Base-by-base conservation (phyloP, 2,113 vertebrate species). In the Xiphias gladius region DNA sequence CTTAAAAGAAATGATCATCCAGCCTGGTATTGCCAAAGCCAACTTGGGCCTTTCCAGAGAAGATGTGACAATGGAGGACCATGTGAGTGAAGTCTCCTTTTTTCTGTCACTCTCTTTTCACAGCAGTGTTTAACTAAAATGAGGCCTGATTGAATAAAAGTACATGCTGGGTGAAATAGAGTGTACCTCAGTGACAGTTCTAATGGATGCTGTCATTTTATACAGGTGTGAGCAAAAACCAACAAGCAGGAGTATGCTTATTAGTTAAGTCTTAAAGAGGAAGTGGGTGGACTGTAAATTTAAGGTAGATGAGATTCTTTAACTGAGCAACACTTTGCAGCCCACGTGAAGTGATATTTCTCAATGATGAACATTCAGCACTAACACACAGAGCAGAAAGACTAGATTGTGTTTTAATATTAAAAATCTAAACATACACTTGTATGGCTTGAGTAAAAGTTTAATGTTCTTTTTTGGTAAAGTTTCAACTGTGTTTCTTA, bases 1-100 rank as follows among this genome's bases (percentile, higher is more conserved):
- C 86, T 90, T 99, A 46, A 97, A 96, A 85, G 98, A 99, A 88
- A 99, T 99, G 98, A 99, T 99, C 82, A 99, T 99, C 77, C 98
- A 99, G 92, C 98, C 98, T 0, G 98, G 98, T 59, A 98, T 99
- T 0, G 97, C 98, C 85, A 99, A 99, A 93, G 98, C 97, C 82
- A 99, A 99, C 91, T 74, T 99, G 84, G 97, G 98, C 16, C 93
- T 97, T 30, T 97, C 96, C 90, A 95, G 98, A 92, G 98, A 99
- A 90, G 98, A 99, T 8, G 98, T 99, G 65, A 99, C 98, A 0
- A 94, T 99, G 92, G 98, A 99, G 86, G 98, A 99, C 77, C 98
- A 99, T 0, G 98, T 99, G 91, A 97, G 98, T 97, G 16, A 0
- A 35, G 22, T 43, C 6, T 55, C 17, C 16, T 17, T 58, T 52